Evolutionary conservation across 2,113 vertebrate species (phyloP), one percentile per base, ranked within the genome.

Genomic region (Nothocercus nigrocapillus): DNA sequence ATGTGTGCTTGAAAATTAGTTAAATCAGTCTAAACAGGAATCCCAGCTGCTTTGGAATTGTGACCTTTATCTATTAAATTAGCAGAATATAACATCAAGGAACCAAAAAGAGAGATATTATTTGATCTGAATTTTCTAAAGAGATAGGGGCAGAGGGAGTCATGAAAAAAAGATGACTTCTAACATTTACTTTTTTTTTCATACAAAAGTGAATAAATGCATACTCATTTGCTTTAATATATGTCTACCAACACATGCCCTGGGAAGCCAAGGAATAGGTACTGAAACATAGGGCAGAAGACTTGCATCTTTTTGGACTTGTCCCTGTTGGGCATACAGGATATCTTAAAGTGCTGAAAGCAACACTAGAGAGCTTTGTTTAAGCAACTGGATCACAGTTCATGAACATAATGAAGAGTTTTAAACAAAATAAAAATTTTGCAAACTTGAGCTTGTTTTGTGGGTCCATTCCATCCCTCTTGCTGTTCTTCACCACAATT

Each of bases 401-500:
- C 36, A 20, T 67, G n/a, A 75, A 30, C 0, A 0, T 22, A 7
- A 5, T 77, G 63, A 89, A 75, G 1, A 1, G 27, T 87, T 78
- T 82, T 14, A 73, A 28, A 4, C 8, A 79, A 90, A 61, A 64
- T 78, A 68, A 82, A 56, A 64, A 10, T 5, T 51, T 82, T 61
- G 17, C 8, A 79, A 78, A 78, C 0, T 1, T 38, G 42, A 89
- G 36, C 5, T 68, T 56, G 2, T 21, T 82, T 86, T 78, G 4
- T n/a, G 44, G 16, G 1, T 27, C 80, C 11, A 79, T 85, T 51
- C 10, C 7, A 38, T 5, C 7, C 9, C 1, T 66, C 0, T 54
- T 83, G 8, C 66, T 25, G 3, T 74, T 11, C 5, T 75, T 86
- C 45, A 17, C 11, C 67, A 40, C n/a, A 74, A 27, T 30, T 11